Evolutionary conservation across 2,888 invertebrate genomes (phyloP).

Genomic region (Leptura quadrifasciata): DNA sequence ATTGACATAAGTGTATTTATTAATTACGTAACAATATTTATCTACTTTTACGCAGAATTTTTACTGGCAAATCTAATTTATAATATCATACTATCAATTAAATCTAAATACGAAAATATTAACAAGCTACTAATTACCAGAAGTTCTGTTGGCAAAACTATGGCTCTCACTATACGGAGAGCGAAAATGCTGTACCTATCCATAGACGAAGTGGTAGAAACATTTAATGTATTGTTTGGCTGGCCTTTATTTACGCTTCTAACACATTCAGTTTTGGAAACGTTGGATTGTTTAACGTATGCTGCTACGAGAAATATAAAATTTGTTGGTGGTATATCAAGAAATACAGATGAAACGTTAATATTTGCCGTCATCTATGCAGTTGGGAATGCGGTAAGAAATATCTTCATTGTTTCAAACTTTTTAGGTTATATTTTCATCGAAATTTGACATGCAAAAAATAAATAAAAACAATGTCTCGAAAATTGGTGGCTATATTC

Average conservation of each 20-base stretch:
- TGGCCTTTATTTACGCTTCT: not conserved
- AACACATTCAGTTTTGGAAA: not conserved
- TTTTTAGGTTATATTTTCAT: too few relatives aligned
- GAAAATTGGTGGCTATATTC: too few relatives aligned
- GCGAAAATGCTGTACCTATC: not conserved
- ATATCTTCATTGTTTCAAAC: too few relatives aligned
- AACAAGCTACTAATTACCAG: not conserved
- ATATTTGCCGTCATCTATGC: not conserved
- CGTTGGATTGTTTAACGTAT: not conserved
- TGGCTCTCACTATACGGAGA: not conserved
- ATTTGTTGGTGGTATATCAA: not conserved
- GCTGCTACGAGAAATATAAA: not conserved
- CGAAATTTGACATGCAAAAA: too few relatives aligned
- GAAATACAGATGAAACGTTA: not conserved
- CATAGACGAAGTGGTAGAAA: not conserved
- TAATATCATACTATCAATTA: not conserved
- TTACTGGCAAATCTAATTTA: not conserved
- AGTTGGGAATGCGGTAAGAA: not conserved
- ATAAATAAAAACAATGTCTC: too few relatives aligned
- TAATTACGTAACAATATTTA: not conserved
- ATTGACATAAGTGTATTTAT: not conserved
- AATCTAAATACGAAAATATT: not conserved
- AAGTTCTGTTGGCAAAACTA: too few relatives aligned
- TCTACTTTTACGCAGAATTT: not conserved
- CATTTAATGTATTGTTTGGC: slow-evolving; percentile 10